Base-by-base conservation (phyloP, 2,888 invertebrate species). In the Thelaira solivaga region DNA sequence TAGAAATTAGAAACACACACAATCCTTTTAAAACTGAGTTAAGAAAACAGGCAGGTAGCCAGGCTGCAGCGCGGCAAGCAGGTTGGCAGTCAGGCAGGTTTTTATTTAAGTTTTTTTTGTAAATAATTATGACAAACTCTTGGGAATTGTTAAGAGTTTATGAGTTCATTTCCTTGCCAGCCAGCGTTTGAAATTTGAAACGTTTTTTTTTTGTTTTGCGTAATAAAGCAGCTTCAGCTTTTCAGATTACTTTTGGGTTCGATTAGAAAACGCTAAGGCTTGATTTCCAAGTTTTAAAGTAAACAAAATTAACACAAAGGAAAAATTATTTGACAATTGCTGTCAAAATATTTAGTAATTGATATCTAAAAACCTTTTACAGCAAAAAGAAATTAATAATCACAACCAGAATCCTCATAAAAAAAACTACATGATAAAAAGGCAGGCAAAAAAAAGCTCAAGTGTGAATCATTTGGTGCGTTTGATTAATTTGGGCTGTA, bases 321-420 rank as follows among this genome's bases (percentile, higher is more conserved):
- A 51, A 62, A 16, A 62, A 10, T n/a, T 26, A 6, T 36, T 65
- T 80, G 82, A 82, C 78, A 80, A 81, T 43, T 62, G 80, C 81
- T 82, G 82, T 82, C 82, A 82, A 81, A 82, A 82, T 80, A 82
- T 80, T 81, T 80, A 64, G 82, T 80, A 82, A 82, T 80, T 80
- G 82, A 82, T 82, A 82, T 75, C 74, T 64, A 71, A 78, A 59
- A 51, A 65, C 47, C 29, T 39, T 64, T 10, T 10, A 31, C 59
- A 64, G 13, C 1, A 45, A 36, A 22, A 71, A 41, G 26, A 22
- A 5, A 47, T n/a, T 20, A 53, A 36, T 16, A 8, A 34, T 55
- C 26, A 69, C 45, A 20, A 22, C n/a, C n/a, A n/a, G n/a, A n/a
- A n/a, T n/a, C n/a, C n/a, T n/a, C n/a, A n/a, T n/a, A n/a, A n/a